phyloP scores from a whole-genome alignment of 1,140 invertebrate genomes.

The Diabrotica virgifera region DNA sequence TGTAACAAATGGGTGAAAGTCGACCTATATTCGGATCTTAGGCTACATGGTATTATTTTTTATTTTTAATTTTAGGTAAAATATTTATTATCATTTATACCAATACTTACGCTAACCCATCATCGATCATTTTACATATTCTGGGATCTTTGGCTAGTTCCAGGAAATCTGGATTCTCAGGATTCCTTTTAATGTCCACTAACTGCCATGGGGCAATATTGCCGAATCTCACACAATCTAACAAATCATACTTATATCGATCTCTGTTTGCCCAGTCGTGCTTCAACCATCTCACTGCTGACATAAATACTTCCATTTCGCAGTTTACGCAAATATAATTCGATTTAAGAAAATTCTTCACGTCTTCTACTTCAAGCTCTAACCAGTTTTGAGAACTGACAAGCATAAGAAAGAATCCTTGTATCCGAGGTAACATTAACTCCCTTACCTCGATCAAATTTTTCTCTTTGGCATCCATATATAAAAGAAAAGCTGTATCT shows the following conservation, averaged over 20 bases:
- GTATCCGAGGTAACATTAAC: constrained; percentile 69
- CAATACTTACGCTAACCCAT: constrained; percentile 68
- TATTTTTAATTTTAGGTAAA: no score
- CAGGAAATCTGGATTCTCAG: constrained; percentile 66
- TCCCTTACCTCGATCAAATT: constrained; percentile 61
- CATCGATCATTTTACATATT: constrained; percentile 69
- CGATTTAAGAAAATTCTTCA: constrained; percentile 61
- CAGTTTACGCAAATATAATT: constrained; percentile 70
- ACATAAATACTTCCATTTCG: constrained; percentile 74
- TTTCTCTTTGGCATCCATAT: constrained; percentile 57
- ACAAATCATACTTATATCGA: constrained; percentile 54
- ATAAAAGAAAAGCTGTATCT: constrained; percentile 67
- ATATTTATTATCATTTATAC: no score
- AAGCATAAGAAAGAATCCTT: constrained; percentile 67
- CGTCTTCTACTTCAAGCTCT: constrained; percentile 58
- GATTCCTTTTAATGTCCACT: constrained; percentile 66
- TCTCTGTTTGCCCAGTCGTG: constrained; percentile 62
- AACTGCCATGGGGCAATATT: constrained; percentile 71
- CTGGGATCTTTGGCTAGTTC: constrained; percentile 61
- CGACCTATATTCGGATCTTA: no score
- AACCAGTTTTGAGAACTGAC: constrained; percentile 69
- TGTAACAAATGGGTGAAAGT: no score
- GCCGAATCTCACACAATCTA: constrained; percentile 68
- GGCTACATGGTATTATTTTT: no score
- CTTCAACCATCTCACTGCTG: constrained; percentile 69